These are phyloP conservation scores for Arctocebus calabarensis DNA, from an alignment of 2,797 vertebrate species.

Conservation along the genomic window DNA sequence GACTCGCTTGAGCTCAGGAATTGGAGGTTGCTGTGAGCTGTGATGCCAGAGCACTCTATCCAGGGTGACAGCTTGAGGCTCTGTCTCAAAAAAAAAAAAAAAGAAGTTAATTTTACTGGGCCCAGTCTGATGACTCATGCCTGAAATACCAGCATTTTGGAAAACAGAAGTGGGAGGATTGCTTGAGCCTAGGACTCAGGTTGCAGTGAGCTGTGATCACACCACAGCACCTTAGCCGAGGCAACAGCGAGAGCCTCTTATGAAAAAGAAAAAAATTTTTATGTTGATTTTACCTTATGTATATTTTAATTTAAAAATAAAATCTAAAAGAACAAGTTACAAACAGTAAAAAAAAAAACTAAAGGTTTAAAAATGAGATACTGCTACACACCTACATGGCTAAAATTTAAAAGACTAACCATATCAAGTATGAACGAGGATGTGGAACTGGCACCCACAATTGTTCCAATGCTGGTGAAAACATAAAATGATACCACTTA, in stretches of 20 bases:
- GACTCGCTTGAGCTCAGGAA: no score
- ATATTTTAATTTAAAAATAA: background rate
- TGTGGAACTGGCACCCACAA: background rate
- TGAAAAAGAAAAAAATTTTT: background rate
- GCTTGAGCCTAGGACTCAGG: background rate
- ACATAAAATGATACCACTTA: background rate
- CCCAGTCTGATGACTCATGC: background rate
- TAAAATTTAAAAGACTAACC: background rate
- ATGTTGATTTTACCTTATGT: background rate
- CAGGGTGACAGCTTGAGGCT: no score
- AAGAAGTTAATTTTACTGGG: background rate
- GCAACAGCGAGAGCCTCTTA: background rate
- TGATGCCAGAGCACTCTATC: no score
- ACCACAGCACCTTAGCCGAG: background rate
- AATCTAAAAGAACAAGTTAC: background rate
- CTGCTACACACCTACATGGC: background rate
- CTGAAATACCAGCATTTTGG: background rate
- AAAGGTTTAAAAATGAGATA: background rate
- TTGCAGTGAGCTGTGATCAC: background rate
- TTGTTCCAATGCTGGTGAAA: background rate
- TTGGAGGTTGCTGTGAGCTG: no score
- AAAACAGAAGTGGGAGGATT: background rate
- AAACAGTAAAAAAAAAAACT: background rate
- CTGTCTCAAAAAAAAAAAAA: no score
- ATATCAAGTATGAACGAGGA: background rate